Percentiles rank a stretch among this genome's conserved stretches.
Conservation (phyloP, 1,140 invertebrate species). For the Dufourea novaeangliae region DNA sequence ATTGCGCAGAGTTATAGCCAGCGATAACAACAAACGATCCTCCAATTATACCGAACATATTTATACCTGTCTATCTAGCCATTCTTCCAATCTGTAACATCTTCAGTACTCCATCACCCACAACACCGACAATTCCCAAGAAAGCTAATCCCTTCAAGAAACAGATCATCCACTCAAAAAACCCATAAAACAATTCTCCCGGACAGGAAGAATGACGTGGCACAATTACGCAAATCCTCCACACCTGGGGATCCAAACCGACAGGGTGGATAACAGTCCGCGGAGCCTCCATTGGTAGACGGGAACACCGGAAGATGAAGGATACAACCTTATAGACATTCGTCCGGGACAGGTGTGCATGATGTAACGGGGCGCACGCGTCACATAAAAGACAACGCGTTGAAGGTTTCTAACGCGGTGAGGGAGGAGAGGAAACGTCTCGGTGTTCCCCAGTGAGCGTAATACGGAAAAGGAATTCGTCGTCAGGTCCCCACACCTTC, state of each 20-base stretch:
- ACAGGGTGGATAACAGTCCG: neutral
- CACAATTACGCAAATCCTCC: neutral
- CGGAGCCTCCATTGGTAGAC: neutral
- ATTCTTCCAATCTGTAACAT: too few species aligned
- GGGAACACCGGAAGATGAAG: neutral
- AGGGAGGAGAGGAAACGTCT: neutral
- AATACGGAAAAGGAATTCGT: conserved; percentile 42
- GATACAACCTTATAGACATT: neutral
- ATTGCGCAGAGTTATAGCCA: too few species aligned
- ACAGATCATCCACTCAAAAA: too few species aligned
- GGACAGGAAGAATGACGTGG: neutral
- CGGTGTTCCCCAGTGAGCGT: neutral
- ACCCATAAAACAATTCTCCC: too few species aligned
- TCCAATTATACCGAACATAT: too few species aligned
- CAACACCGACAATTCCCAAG: too few species aligned
- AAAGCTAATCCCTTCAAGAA: too few species aligned
- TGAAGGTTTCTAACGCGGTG: neutral
- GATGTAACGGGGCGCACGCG: conserved; percentile 3
- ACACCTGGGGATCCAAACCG: neutral
- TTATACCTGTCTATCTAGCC: too few species aligned
- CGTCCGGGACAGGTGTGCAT: conserved; percentile 9
- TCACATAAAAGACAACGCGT: conserved; percentile 17
- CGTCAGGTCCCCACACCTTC: neutral
- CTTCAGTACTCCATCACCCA: too few species aligned
- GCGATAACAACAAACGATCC: too few species aligned